These are phyloP conservation scores for Odocoileus hemionus DNA, from an alignment of 2,113 vertebrate species.

Conservation along the genomic window DNA sequence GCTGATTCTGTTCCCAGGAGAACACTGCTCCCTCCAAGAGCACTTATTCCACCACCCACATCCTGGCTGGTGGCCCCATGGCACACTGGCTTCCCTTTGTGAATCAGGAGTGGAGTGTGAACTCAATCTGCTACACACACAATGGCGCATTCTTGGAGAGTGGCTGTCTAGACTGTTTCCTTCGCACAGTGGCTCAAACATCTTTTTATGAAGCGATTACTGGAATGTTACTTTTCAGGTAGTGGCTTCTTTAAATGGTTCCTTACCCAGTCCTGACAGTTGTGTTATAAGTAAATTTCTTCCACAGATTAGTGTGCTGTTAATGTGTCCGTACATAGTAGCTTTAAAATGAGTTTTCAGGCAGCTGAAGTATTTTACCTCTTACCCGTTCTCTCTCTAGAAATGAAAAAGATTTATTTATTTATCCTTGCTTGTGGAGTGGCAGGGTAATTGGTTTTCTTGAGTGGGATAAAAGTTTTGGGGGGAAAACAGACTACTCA, in stretches of 20 bases:
- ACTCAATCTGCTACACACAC: conserved; percentile 24
- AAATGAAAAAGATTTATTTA: neutral
- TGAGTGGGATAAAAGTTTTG: neutral
- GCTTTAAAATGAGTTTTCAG: neutral
- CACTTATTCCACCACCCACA: conserved; percentile 42
- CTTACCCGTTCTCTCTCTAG: conserved; percentile 23
- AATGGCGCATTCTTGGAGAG: conserved; percentile 62
- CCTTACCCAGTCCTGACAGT: neutral
- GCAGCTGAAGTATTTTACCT: neutral
- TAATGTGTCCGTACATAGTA: neutral
- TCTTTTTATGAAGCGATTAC: conserved; percentile 57
- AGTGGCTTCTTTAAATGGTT: conserved; percentile 51
- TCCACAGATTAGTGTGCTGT: neutral
- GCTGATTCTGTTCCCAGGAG: conserved; percentile 44
- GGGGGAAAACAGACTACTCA: neutral
- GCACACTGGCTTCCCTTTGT: conserved; percentile 45
- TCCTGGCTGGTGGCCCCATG: conserved; percentile 34
- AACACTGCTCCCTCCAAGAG: conserved; percentile 9
- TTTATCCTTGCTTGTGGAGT: neutral
- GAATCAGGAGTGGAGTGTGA: conserved; percentile 47
- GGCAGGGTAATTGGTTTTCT: neutral
- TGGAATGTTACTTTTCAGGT: conserved; percentile 18
- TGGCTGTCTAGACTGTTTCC: conserved; percentile 77
- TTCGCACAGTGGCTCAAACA: conserved; percentile 66
- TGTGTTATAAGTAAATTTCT: neutral